These are phyloP conservation scores for Palaemon carinicauda DNA, from an alignment of 1,140 invertebrate species.

Conservation along the genomic window DNA sequence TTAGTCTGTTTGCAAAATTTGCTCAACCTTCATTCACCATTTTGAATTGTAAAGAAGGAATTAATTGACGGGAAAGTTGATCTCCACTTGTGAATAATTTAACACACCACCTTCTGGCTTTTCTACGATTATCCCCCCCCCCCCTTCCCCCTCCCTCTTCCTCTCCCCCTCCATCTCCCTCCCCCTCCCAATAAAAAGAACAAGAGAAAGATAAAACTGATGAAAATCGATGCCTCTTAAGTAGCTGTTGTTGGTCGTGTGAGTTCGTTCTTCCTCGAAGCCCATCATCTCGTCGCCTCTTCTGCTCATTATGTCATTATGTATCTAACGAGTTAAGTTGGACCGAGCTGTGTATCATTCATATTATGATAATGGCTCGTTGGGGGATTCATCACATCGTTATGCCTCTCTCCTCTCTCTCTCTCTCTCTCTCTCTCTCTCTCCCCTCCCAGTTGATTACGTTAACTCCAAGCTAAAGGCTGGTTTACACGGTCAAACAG, in stretches of 20 bases:
- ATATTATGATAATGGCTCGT: constrained; percentile 41
- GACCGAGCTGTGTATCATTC: constrained; percentile 41
- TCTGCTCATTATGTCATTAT: constrained; percentile 46
- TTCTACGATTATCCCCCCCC: neutral
- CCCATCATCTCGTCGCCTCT: neutral
- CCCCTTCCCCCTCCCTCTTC: neutral
- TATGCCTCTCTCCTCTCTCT: neutral
- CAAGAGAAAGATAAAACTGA: too few species aligned
- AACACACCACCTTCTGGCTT: neutral
- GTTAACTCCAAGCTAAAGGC: too few species aligned
- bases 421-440: neutral
- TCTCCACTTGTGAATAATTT: too few species aligned
- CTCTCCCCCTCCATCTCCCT: neutral
- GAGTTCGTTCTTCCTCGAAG: neutral
- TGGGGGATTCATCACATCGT: constrained; percentile 27
- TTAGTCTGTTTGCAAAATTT: too few species aligned
- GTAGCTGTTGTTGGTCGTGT: too few species aligned
- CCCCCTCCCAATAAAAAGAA: too few species aligned
- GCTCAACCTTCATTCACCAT: too few species aligned
- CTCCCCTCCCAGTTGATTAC: neutral
- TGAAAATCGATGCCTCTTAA: too few species aligned
- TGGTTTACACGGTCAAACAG: too few species aligned
- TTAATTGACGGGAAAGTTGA: too few species aligned
- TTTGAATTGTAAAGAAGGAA: too few species aligned
- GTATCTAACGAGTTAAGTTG: constrained; percentile 50